Percentiles rank a stretch among this genome's conserved stretches.
phyloP scores from a whole-genome alignment of 2,113 vertebrate genomes.

The Taurulus bubalis region DNA sequence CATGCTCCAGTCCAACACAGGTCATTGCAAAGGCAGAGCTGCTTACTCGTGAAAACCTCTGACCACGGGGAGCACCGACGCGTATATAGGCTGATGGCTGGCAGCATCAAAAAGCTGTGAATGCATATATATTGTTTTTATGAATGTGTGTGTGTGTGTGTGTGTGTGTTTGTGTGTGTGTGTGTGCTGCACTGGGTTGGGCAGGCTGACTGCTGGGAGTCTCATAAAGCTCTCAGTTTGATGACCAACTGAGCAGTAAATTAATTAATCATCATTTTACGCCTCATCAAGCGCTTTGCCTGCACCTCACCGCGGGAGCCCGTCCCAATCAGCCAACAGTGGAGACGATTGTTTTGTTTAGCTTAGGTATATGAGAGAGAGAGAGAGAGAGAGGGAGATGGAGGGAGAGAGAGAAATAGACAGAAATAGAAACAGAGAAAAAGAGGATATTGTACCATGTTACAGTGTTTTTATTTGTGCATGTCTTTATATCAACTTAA shows the following conservation, averaged over 20 bases:
- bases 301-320: conserved; percentile 88
- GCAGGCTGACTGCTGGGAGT: conserved; percentile 94
- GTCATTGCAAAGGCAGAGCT: conserved; percentile 91
- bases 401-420: not conserved
- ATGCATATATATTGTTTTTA: conserved; percentile 24
- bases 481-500: not conserved
- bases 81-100: conserved; percentile 14
- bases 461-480: conserved; percentile 12
- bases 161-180: conserved; percentile 58
- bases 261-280: conserved; percentile 99
- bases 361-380: conserved; percentile 70
- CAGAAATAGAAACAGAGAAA: not conserved
- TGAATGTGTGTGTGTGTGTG: conserved; percentile 17
- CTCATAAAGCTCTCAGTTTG: conserved; percentile 96
- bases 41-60: conserved; percentile 70
- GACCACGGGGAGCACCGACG: conserved; percentile 42
- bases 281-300: conserved; percentile 98
- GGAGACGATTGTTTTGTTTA: conserved; percentile 94
- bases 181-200: conserved; percentile 70
- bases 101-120: conserved; percentile 23
- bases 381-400: not conserved
- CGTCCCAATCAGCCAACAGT: conserved; percentile 91
- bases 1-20: conserved; percentile 76
- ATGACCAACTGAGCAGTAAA: conserved; percentile 99
- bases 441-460: not conserved